phyloP scores from a whole-genome alignment of 1,140 invertebrate genomes.

The Dryas iulia region DNA sequence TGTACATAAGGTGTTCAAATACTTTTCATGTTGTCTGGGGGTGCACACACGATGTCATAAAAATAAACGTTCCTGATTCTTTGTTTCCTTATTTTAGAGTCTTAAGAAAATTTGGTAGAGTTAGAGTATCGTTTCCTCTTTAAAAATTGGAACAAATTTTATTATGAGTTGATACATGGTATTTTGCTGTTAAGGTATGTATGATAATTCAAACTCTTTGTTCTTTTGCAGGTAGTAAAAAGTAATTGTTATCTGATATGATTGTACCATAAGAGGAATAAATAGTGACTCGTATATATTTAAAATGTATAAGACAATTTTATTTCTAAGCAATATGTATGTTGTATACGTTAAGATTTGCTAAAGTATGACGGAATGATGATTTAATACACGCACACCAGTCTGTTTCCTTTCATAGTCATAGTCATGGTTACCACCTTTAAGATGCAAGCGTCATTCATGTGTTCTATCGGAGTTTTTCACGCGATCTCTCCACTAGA shows the following conservation, averaged over 20 bases:
- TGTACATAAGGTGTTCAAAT: background rate
- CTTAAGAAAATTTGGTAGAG: no score
- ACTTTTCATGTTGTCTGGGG: background rate
- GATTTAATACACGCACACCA: constrained; percentile 23
- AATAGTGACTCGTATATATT: no score
- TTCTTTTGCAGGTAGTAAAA: background rate
- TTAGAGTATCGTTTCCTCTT: background rate
- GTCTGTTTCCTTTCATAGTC: constrained; percentile 15
- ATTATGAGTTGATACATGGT: background rate
- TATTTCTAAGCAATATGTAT: no score
- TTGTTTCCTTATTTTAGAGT: no score
- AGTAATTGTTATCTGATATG: background rate
- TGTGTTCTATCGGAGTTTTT: constrained; percentile 64
- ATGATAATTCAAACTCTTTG: background rate
- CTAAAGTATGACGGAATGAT: constrained; percentile 10
- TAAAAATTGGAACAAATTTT: no score
- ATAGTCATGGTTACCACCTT: background rate
- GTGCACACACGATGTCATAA: background rate
- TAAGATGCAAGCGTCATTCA: constrained; percentile 21
- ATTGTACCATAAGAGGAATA: background rate
- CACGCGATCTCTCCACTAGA: constrained; percentile 75
- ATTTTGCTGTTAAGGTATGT: background rate
- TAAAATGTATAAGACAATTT: no score
- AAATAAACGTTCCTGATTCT: background rate
- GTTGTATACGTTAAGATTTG: background rate